These are phyloP conservation scores for Nyctibius grandis DNA, from an alignment of 2,797 vertebrate species.

Conservation along the genomic window DNA sequence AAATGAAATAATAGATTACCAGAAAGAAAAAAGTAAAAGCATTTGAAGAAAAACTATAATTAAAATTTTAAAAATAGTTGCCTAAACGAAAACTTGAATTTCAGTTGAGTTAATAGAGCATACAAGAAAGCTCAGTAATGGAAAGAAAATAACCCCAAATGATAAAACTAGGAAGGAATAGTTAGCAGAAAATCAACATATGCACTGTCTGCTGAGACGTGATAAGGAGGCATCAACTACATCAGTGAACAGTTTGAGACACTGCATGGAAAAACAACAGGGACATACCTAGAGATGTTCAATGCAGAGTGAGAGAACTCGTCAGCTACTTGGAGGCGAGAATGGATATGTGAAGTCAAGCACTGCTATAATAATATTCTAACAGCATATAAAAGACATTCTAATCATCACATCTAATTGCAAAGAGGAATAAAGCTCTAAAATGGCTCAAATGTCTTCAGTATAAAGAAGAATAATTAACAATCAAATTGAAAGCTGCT, in stretches of 20 bases:
- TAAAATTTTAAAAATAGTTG: background rate
- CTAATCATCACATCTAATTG: conserved; percentile 35
- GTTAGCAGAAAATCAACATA: background rate
- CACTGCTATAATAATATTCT: conserved; percentile 22
- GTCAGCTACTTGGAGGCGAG: background rate
- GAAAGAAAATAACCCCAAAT: background rate
- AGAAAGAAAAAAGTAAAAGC: background rate
- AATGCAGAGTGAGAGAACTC: background rate
- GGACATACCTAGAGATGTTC: background rate
- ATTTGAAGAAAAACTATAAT: background rate
- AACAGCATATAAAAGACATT: conserved; percentile 23
- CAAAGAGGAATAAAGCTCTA: conserved; percentile 30
- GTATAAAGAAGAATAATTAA: conserved; percentile 39
- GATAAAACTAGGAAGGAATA: background rate
- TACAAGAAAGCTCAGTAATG: background rate
- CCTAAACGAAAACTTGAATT: background rate
- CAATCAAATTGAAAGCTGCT: conserved; percentile 29
- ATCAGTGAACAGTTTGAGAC: background rate
- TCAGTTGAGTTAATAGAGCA: background rate
- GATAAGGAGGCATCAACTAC: background rate
- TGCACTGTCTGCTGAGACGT: background rate
- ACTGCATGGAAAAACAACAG: background rate
- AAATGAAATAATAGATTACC: background rate
- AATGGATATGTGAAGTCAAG: conserved; percentile 28
- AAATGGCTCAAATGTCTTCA: conserved; percentile 23